Conservation (phyloP, 1,140 invertebrate genomes). For the Campodea augens region DNA sequence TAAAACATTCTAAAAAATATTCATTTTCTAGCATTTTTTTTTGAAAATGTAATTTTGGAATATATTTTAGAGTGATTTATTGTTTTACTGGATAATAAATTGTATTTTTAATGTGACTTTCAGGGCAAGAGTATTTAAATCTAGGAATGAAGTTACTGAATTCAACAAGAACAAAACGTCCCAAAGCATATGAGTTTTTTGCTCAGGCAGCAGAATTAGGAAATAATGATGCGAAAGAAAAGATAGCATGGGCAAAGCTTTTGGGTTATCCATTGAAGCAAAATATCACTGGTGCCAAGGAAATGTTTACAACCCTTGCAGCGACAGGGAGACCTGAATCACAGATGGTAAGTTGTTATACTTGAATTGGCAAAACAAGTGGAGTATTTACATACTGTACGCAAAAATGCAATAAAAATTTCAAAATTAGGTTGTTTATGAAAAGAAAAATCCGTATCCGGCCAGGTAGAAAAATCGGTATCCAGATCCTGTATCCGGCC, state of each 20-base stretch:
- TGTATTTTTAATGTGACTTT: neutral
- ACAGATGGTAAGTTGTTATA: slow-evolving; percentile 46
- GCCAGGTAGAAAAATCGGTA: no score
- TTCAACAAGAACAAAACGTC: slow-evolving; percentile 40
- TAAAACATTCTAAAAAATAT: no score
- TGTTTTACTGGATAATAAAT: no score
- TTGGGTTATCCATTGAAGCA: slow-evolving; percentile 51
- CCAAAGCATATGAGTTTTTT: slow-evolving; percentile 42
- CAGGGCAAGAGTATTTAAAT: slow-evolving; percentile 45
- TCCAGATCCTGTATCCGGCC: no score
- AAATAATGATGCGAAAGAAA: slow-evolving; percentile 55
- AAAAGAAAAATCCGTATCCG: no score
- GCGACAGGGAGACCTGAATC: slow-evolving; percentile 62
- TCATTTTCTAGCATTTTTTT: no score
- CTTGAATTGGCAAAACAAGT: neutral
- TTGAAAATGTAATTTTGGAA: no score
- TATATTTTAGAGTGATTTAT: no score
- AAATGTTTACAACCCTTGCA: slow-evolving; percentile 57
- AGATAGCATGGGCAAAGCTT: slow-evolving; percentile 67
- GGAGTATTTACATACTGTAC: neutral
- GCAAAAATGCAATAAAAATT: slow-evolving; percentile 5
- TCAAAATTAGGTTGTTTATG: neutral
- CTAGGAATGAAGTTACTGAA: slow-evolving; percentile 41
- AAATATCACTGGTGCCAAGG: slow-evolving; percentile 50
- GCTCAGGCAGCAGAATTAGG: slow-evolving; percentile 54